Conservation (phyloP, 2,113 vertebrate species). For the Morone chrysops region DNA sequence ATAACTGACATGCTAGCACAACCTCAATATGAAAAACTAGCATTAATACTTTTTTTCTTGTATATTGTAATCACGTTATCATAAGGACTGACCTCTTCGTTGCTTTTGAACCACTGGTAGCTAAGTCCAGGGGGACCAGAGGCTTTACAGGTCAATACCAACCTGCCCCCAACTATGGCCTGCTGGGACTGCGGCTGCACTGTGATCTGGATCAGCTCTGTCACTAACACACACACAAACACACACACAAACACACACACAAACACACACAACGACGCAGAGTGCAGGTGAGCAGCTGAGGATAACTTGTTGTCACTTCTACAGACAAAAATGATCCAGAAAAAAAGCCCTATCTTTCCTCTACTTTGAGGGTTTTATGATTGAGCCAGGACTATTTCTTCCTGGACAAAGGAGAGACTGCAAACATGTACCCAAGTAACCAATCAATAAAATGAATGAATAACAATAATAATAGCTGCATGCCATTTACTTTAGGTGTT, state of each 20-base stretch:
- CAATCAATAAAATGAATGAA: too few relatives aligned
- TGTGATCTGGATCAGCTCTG: conserved; percentile 79
- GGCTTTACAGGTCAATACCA: conserved; percentile 83
- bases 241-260: background rate
- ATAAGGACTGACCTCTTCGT: conserved; percentile 81
- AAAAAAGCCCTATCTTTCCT: too few relatives aligned
- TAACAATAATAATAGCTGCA: too few relatives aligned
- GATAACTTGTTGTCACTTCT: too few relatives aligned
- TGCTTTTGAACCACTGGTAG: conserved; percentile 91
- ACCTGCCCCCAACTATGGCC: conserved; percentile 65
- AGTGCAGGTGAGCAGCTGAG: background rate
- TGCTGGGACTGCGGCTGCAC: conserved; percentile 83
- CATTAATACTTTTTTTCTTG: background rate
- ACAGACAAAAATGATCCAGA: too few relatives aligned
- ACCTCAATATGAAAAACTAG: background rate
- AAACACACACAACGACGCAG: background rate
- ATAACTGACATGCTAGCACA: background rate
- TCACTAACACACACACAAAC: conserved; percentile 64
- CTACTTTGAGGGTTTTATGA: too few relatives aligned
- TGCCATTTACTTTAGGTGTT: too few relatives aligned
- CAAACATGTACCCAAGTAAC: too few relatives aligned
- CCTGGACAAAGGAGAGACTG: too few relatives aligned
- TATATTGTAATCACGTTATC: background rate
- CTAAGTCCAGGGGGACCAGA: conserved; percentile 75
- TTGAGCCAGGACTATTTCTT: too few relatives aligned